Conservation (phyloP, 2,113 vertebrate genomes). For the Sapayoa aenigma region DNA sequence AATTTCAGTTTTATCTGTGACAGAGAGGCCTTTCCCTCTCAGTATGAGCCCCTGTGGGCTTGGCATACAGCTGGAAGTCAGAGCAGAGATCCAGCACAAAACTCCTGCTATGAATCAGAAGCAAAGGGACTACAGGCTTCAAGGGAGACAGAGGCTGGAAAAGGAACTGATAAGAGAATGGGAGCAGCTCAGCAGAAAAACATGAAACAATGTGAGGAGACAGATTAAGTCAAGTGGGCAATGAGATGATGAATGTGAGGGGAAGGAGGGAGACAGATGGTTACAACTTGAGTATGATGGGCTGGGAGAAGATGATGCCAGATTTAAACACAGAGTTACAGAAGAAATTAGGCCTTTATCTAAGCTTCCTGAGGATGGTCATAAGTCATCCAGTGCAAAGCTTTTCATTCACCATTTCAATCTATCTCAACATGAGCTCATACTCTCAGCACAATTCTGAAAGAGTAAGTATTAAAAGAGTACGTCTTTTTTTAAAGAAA, state of each 20-base stretch:
- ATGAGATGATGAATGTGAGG: background rate
- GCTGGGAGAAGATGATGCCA: background rate
- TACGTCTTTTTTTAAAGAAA: background rate
- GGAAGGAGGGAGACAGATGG: background rate
- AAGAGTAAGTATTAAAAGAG: background rate
- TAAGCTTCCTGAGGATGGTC: background rate
- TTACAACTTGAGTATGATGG: background rate
- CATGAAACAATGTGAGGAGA: background rate
- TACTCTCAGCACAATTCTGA: background rate
- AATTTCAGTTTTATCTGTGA: background rate
- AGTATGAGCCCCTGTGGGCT: background rate
- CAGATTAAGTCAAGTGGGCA: background rate
- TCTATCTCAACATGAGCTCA: background rate
- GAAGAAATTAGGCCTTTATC: background rate
- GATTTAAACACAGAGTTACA: background rate
- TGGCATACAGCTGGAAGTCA: background rate
- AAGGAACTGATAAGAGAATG: background rate
- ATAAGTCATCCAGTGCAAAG: background rate
- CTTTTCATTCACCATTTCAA: background rate
- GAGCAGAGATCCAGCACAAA: background rate
- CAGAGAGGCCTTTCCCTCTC: background rate
- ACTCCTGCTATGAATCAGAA: background rate
- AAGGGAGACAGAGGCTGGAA: background rate
- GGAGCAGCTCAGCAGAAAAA: background rate
- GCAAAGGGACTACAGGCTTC: background rate